Base-by-base conservation (phyloP, 30 jellyfish, hydroid and myxozoan genomes). In the Cassiopea andromeda region DNA sequence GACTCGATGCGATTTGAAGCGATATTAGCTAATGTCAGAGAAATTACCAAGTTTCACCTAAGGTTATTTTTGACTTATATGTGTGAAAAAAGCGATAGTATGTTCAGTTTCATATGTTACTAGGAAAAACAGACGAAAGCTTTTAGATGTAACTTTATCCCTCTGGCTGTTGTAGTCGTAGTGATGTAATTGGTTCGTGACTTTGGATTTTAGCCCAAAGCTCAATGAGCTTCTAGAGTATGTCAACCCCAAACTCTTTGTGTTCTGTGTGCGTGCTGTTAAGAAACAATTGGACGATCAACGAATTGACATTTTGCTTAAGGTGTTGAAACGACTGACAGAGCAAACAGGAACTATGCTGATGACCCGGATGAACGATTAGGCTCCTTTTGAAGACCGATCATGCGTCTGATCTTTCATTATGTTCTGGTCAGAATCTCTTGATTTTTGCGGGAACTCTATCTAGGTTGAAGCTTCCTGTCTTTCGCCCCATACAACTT, bases 281-380 rank as follows among this genome's bases (percentile, higher is more conserved):
- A n/a, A n/a, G n/a, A n/a, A n/a, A n/a, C n/a, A n/a, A n/a, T n/a
- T n/a, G n/a, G n/a, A n/a, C n/a, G n/a, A n/a, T n/a, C n/a, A n/a
- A n/a, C n/a, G n/a, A n/a, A n/a, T n/a, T n/a, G n/a, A n/a, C n/a
- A n/a, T n/a, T n/a, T 14, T 61, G 2, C 43, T 6, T 61, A 27
- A 1, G 43, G 50, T 15, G 79, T 1, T 70, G 79, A 70, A 70
- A 70, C 54, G 49, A 12, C 6, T 7, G 54, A 61, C 48, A 70
- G 79, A 70, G 50, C 79, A 70, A 70, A 70, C 79, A 70, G 79
- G 79, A 70, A 70, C 79, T 70, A 15, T 19, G 54, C 79, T 70
- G 79, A 70, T 70, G 79, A 70, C 79, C 79, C 38, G 79, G 6
- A 17, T 4, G 79, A 70, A 19, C 7, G 79, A 70, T 70, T 70